phyloP scores from a whole-genome alignment of 2,797 vertebrate genomes.

The Crocodylus rhombifer region DNA sequence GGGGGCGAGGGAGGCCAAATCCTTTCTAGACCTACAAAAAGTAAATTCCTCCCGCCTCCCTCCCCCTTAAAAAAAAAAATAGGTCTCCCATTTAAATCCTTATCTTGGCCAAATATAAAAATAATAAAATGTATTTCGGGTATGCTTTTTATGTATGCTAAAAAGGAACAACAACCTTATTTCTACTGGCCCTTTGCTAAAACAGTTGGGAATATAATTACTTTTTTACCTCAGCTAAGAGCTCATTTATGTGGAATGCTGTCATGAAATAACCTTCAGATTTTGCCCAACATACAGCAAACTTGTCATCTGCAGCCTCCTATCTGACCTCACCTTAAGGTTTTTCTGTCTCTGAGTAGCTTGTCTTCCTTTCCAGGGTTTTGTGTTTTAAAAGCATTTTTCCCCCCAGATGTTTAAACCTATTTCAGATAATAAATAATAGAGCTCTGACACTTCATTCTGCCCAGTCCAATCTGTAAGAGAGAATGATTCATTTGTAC shows the following conservation, averaged over 20 bases:
- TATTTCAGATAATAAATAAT: constrained; percentile 79
- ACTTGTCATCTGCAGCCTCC: constrained; percentile 23
- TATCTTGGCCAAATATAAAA: constrained; percentile 82
- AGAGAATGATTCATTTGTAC: constrained; percentile 33
- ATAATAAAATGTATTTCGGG: constrained; percentile 81
- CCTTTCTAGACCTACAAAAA: constrained; percentile 76
- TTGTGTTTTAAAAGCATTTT: constrained; percentile 64
- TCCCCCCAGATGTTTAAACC: constrained; percentile 63
- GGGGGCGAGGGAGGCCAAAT: constrained; percentile 51
- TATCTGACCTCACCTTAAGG: constrained; percentile 38
- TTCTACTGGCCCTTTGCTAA: constrained; percentile 61
- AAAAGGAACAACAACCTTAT: constrained; percentile 52
- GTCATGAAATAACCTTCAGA: constrained; percentile 48
- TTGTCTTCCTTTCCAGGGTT: constrained; percentile 65
- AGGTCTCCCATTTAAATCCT: constrained; percentile 42
- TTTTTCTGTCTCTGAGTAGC: constrained; percentile 58
- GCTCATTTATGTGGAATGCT: constrained; percentile 59
- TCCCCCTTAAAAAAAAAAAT: constrained; percentile 64
- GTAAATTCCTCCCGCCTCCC: constrained; percentile 79
- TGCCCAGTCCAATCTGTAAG: constrained; percentile 60
- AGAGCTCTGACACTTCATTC: constrained; percentile 70
- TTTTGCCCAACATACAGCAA: constrained; percentile 34
- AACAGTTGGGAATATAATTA: constrained; percentile 54
- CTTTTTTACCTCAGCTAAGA: constrained; percentile 54
- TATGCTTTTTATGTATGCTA: constrained; percentile 71